A percentile compares a stretch with the other conserved stretches of the same genome.
Evolutionary conservation across 2,797 vertebrate genomes (phyloP).

Genomic region (Valencia hispanica): DNA sequence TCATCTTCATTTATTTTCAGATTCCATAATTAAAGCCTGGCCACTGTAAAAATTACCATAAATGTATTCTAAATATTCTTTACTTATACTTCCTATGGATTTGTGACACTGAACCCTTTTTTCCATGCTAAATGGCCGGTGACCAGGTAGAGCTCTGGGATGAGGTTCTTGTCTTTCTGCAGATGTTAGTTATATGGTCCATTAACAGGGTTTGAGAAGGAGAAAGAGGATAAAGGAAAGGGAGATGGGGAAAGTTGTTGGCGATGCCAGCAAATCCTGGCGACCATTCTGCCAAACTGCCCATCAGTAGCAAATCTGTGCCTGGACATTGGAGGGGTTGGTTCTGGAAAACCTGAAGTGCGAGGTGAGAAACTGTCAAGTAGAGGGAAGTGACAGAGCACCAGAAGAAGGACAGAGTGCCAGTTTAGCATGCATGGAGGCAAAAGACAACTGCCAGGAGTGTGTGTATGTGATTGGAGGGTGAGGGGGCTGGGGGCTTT

Average conservation of each 20-base stretch:
- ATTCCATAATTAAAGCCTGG: neutral
- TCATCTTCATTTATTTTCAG: neutral
- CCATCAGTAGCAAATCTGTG: slow-evolving; percentile 39
- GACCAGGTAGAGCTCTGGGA: slow-evolving; percentile 48
- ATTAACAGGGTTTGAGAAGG: slow-evolving; percentile 63
- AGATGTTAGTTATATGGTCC: slow-evolving; percentile 61
- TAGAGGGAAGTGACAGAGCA: slow-evolving; percentile 50
- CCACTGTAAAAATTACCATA: neutral
- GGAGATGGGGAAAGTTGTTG: slow-evolving; percentile 56
- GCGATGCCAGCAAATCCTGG: slow-evolving; percentile 43
- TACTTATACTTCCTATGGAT: neutral
- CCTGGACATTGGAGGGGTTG: slow-evolving; percentile 25
- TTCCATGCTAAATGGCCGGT: slow-evolving; percentile 46
- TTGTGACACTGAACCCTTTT: too few species aligned
- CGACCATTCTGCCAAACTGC: slow-evolving; percentile 28
- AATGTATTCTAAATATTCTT: neutral
- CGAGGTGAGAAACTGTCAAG: slow-evolving; percentile 54
- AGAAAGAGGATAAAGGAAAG: slow-evolving; percentile 43
- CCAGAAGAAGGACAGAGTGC: slow-evolving; percentile 22
- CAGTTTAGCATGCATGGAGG: slow-evolving; percentile 45
- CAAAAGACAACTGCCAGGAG: slow-evolving; percentile 33
- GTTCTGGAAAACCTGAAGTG: slow-evolving; percentile 50
- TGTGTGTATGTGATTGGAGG: slow-evolving; percentile 33
- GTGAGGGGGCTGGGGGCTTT: slow-evolving; percentile 70
- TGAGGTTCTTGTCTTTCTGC: slow-evolving; percentile 49